Percentiles rank a stretch among this genome's conserved stretches.
Evolutionary conservation across 2,797 vertebrate genomes (phyloP).

Genomic region (Silurus aristotelis): DNA sequence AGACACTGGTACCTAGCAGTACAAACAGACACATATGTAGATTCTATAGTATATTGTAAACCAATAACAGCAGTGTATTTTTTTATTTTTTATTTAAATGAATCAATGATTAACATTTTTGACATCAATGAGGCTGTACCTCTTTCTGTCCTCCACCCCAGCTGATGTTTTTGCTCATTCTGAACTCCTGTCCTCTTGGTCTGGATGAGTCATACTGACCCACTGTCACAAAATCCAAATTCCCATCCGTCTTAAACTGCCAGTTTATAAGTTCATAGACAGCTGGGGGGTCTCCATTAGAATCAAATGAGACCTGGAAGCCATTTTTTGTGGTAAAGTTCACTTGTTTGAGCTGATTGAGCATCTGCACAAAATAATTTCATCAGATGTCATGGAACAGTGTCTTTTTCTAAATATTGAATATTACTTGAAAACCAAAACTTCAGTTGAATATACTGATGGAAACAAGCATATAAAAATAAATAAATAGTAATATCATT

Average conservation of each 20-base stretch:
- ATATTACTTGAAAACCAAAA: no score
- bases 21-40: not conserved
- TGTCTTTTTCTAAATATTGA: not conserved
- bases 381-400: not conserved
- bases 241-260: constrained; percentile 60
- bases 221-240: constrained; percentile 62
- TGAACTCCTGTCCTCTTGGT: constrained; percentile 60
- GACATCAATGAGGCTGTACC: constrained; percentile 44
- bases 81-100: not conserved
- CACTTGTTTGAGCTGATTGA: constrained; percentile 61
- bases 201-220: constrained; percentile 68
- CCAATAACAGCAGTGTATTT: not conserved
- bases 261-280: constrained; percentile 74
- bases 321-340: constrained; percentile 65
- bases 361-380: constrained; percentile 57
- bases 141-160: constrained; percentile 58
- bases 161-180: constrained; percentile 58
- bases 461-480: not conserved
- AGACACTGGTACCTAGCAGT: constrained; percentile 66
- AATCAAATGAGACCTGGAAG: constrained; percentile 70
- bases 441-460: not conserved
- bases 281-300: constrained; percentile 71
- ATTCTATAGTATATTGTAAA: not conserved
- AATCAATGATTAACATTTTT: not conserved
- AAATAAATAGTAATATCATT: not conserved